Conservation (phyloP, 2,113 vertebrate species). For the Phaetusa simplex region DNA sequence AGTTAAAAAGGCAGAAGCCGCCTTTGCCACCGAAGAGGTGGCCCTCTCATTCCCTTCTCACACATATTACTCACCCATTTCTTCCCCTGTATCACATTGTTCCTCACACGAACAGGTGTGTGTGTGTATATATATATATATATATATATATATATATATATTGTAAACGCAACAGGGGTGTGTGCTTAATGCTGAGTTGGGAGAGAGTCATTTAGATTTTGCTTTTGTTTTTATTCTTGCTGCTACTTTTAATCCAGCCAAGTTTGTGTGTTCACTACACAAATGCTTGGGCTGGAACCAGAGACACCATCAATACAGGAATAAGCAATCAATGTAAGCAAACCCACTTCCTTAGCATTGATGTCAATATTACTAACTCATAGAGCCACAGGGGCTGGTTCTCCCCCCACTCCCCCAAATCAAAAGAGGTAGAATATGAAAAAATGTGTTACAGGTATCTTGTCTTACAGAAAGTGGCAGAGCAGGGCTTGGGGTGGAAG, state of each 20-base stretch:
- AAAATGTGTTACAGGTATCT: background rate
- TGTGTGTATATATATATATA: no score
- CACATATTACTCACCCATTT: background rate
- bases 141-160: background rate
- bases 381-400: accelerated
- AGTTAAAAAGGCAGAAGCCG: background rate
- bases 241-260: background rate
- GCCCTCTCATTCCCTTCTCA: background rate
- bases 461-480: background rate
- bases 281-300: background rate
- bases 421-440: background rate
- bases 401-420: background rate
- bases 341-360: background rate
- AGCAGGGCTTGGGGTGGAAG: background rate
- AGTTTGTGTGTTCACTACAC: background rate
- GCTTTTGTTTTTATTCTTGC: background rate
- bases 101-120: background rate
- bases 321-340: background rate
- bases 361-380: background rate
- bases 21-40: background rate
- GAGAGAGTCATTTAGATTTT: background rate
- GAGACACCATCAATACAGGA: background rate
- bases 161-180: background rate
- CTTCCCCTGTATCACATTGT: background rate
- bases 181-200: background rate